Conservation (phyloP, 2,797 vertebrate genomes). For the Carcharodon carcharias region DNA sequence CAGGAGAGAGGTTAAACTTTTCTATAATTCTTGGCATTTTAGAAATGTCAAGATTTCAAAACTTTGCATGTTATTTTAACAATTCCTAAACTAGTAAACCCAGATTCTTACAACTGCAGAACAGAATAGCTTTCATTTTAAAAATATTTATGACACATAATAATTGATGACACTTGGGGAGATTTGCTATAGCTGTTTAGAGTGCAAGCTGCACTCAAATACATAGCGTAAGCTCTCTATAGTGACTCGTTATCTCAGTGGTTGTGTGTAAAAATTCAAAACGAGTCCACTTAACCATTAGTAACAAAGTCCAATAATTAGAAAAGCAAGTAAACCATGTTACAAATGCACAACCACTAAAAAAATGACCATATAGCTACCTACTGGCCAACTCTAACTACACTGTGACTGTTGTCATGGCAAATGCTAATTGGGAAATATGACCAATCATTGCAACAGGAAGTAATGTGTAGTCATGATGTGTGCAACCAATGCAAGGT, state of each 20-base stretch:
- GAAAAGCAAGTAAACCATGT: not conserved
- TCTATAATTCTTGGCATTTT: not conserved
- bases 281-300: not conserved
- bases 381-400: not conserved
- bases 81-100: not conserved
- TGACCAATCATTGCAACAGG: not conserved
- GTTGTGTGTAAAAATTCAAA: not conserved
- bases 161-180: not conserved
- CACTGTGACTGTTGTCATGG: not conserved
- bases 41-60: not conserved
- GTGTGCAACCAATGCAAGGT: not conserved
- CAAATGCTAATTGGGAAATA: not conserved
- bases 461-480: not conserved
- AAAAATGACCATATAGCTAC: not conserved
- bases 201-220: not conserved
- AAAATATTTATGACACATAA: not conserved
- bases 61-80: not conserved
- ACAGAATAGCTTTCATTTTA: not conserved
- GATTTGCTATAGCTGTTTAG: not conserved
- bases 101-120: not conserved
- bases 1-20: not conserved
- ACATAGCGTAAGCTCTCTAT: not conserved
- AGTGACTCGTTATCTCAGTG: not conserved
- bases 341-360: not conserved
- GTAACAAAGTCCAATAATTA: not conserved